Percentiles rank a stretch among this genome's conserved stretches.
phyloP scores from a whole-genome alignment of 2,888 invertebrate genomes.

The Cosmia pyralina region DNA sequence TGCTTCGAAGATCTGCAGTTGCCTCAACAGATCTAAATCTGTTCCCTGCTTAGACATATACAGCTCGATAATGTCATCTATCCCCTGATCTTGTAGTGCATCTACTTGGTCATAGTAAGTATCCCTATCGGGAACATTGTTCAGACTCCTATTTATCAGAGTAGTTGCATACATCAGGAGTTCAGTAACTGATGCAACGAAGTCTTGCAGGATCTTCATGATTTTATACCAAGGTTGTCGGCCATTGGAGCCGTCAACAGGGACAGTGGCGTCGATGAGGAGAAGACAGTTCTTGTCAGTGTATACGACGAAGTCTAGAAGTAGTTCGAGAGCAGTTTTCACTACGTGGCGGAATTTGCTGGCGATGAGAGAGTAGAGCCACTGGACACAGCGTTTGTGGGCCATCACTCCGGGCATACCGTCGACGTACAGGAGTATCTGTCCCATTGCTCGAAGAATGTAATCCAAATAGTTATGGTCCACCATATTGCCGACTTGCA shows the following conservation, averaged over 20 bases:
- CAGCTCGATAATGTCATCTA: slow-evolving; percentile 95
- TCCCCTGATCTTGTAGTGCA: too few species aligned
- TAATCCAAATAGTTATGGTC: slow-evolving; percentile 99
- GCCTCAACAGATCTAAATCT: slow-evolving; percentile 97
- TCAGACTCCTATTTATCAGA: slow-evolving; percentile 98
- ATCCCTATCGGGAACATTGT: slow-evolving; percentile 98
- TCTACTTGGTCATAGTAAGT: too few species aligned
- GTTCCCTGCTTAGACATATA: slow-evolving; percentile 98
- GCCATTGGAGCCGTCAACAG: too few species aligned
- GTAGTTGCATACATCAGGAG: slow-evolving; percentile 98
- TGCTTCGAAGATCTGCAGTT: slow-evolving; percentile 98
- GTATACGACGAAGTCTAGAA: too few species aligned
- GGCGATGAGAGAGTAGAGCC: too few species aligned
- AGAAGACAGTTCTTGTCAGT: too few species aligned
- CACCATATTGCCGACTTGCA: slow-evolving; percentile 98
- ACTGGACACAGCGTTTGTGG: too few species aligned
- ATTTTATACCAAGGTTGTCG: slow-evolving; percentile 96
- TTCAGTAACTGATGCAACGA: slow-evolving; percentile 99
- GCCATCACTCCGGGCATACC: too few species aligned
- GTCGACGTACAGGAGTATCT: slow-evolving; percentile 99
- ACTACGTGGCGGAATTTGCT: too few species aligned
- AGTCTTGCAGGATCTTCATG: slow-evolving; percentile 96
- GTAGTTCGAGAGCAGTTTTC: too few species aligned
- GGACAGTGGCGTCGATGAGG: too few species aligned
- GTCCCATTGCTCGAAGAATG: slow-evolving; percentile 97